Conservation (phyloP, 2,113 vertebrate species). For the rat (Rattus norvegicus) region DNA sequence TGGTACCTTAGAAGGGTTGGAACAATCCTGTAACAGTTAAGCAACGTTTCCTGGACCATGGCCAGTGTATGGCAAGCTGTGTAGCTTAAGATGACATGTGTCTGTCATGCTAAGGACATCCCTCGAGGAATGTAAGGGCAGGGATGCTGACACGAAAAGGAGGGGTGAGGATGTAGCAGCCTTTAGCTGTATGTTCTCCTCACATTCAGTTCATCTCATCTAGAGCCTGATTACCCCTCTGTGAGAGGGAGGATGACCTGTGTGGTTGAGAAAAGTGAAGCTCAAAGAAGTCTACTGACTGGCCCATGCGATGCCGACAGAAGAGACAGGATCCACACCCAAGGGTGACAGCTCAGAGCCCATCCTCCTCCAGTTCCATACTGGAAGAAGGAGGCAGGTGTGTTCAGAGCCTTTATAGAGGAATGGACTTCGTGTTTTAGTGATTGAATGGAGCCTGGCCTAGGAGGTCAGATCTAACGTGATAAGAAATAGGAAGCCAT, state of each 20-base stretch:
- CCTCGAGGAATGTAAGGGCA: neutral
- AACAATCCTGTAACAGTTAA: neutral
- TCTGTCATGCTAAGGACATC: neutral
- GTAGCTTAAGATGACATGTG: neutral
- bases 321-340: conserved; percentile 51
- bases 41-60: neutral
- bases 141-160: neutral
- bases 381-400: neutral
- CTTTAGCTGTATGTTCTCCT: neutral
- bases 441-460: neutral
- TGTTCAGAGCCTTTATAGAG: neutral
- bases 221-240: neutral
- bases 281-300: conserved; percentile 41
- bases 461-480: neutral
- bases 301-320: neutral
- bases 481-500: neutral
- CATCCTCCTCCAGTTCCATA: neutral
- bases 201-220: neutral
- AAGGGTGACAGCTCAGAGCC: neutral
- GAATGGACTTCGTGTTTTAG: neutral
- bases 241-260: neutral
- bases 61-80: neutral
- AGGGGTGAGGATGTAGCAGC: neutral
- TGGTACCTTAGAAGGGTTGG: neutral
- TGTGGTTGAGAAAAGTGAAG: conserved; percentile 69